Evolutionary conservation across 2,888 invertebrate genomes (phyloP).

Genomic region (Drosophila kuntzei): DNA sequence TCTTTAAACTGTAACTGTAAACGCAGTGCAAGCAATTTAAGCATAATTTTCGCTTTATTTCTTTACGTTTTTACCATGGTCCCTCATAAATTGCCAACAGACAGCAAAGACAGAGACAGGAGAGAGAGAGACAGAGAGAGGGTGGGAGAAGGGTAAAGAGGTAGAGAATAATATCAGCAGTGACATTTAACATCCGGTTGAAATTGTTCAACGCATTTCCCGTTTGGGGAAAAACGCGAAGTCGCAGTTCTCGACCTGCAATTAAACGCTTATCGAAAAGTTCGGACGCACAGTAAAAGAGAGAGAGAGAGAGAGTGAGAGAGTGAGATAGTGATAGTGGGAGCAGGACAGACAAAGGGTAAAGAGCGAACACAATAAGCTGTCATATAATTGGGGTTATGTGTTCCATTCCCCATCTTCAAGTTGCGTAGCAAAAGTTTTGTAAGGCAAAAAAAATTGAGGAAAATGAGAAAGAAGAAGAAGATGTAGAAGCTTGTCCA

Average conservation of each 20-base stretch:
- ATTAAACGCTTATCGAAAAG: conserved; percentile 76
- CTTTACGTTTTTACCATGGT: conserved; percentile 35
- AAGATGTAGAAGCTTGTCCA: background rate
- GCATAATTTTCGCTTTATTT: conserved; percentile 53
- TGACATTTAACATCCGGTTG: conserved; percentile 75
- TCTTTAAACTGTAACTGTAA: conserved; percentile 21
- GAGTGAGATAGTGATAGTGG: background rate
- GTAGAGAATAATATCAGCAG: conserved; percentile 40
- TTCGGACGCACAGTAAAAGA: conserved; percentile 38
- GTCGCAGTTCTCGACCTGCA: conserved; percentile 65
- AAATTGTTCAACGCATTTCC: conserved; percentile 74
- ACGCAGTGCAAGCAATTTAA: conserved; percentile 33
- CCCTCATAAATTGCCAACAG: conserved; percentile 63
- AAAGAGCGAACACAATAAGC: conserved; percentile 45
- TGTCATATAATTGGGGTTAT: conserved; percentile 68
- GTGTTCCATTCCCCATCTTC: conserved; percentile 21
- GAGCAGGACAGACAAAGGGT: conserved; percentile 5
- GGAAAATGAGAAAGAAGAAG: conserved; percentile 12
- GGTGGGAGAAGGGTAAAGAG: background rate
- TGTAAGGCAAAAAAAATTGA: conserved; percentile 14
- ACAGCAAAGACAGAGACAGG: conserved; percentile 15
- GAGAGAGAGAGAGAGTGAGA: background rate
- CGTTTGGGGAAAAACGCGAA: conserved; percentile 28
- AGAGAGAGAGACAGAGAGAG: background rate
- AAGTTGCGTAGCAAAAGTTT: conserved; percentile 38